Conservation (phyloP, 2,113 vertebrate species). For the Tyrannus savana region DNA sequence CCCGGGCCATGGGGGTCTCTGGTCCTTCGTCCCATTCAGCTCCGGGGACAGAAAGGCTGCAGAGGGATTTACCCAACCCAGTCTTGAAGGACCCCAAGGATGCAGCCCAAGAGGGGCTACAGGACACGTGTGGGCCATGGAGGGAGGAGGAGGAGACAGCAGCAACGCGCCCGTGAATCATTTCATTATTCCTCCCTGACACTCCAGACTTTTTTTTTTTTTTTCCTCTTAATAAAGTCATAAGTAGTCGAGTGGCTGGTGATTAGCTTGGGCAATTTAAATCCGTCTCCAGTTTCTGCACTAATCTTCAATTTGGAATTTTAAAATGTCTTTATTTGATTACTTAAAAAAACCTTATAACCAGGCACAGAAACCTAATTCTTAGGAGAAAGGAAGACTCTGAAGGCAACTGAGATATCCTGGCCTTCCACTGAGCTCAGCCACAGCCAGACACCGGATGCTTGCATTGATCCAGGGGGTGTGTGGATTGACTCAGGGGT, state of each 20-base stretch:
- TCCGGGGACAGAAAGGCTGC: neutral
- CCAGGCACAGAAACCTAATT: neutral
- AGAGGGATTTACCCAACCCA: neutral
- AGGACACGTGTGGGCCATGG: neutral
- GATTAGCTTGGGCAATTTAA: conserved; percentile 32
- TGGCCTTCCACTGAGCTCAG: neutral
- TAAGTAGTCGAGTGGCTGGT: neutral
- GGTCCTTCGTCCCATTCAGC: neutral
- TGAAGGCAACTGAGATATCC: neutral
- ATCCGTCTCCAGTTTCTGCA: neutral
- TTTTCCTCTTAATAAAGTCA: conserved; percentile 2
- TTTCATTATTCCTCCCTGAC: neutral
- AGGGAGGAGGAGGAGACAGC: neutral
- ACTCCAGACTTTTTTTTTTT: neutral
- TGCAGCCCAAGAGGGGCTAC: neutral
- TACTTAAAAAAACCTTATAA: neutral
- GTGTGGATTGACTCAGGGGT: rapidly evolving
- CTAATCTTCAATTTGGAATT: conserved; percentile 12
- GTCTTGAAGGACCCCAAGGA: neutral
- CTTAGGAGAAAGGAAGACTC: neutral
- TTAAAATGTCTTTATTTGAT: conserved; percentile 18
- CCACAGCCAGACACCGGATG: rapidly evolving
- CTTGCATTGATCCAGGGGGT: neutral
- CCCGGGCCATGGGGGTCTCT: neutral
- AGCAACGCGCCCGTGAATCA: neutral